Evolutionary conservation across 2,113 vertebrate species (phyloP).

Genomic region (Drymodes brunneopygia): DNA sequence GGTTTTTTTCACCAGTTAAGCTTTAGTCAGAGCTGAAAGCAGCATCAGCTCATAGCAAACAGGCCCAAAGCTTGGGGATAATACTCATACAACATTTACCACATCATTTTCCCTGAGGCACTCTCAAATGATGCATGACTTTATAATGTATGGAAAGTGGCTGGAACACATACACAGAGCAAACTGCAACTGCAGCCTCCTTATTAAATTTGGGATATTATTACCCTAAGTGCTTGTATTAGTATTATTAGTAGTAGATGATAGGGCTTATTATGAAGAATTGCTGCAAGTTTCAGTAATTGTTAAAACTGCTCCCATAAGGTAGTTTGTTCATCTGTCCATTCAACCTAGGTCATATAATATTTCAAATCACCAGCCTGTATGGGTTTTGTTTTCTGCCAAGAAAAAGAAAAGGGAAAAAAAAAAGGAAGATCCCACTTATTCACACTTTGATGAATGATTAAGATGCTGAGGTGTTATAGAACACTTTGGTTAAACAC

Average conservation of each 20-base stretch:
- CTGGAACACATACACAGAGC: conserved; percentile 19
- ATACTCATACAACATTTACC: conserved; percentile 45
- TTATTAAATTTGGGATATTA: conserved; percentile 48
- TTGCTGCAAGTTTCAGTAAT: conserved; percentile 26
- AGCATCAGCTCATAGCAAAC: background rate
- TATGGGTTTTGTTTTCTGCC: background rate
- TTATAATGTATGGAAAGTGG: conserved; percentile 42
- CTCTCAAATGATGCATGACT: conserved; percentile 40
- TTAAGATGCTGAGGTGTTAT: background rate
- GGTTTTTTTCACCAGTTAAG: background rate
- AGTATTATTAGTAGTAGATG: conserved; percentile 11
- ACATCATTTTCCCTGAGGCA: conserved; percentile 34
- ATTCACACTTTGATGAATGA: background rate
- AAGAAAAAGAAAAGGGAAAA: background rate
- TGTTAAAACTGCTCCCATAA: background rate
- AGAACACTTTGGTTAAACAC: background rate
- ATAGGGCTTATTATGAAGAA: conserved; percentile 1
- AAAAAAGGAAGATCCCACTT: background rate
- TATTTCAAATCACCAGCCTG: background rate
- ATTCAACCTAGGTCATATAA: background rate
- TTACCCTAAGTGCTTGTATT: conserved; percentile 9
- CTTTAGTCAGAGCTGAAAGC: background rate
- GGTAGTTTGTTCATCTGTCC: background rate
- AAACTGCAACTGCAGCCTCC: background rate
- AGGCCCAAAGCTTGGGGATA: background rate